Conservation (phyloP, 2,113 vertebrate species). For the Meleagris gallopavo region DNA sequence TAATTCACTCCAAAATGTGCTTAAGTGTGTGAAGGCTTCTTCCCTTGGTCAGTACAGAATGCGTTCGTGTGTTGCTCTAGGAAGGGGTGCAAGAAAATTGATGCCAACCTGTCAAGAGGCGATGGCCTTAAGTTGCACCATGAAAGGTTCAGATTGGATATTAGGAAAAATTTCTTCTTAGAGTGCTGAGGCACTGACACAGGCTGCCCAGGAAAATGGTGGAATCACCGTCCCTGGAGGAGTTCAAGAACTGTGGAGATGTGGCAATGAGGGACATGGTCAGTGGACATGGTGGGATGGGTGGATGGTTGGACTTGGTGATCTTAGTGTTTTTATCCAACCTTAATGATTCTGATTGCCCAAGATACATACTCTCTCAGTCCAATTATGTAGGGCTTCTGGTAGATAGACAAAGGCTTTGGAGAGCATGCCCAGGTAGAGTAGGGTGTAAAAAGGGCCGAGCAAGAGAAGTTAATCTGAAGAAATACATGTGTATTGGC, state of each 20-base stretch:
- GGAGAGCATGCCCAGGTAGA: not conserved
- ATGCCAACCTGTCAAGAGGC: not conserved
- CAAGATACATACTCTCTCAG: not conserved
- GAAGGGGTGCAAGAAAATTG: not conserved
- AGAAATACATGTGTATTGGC: not conserved
- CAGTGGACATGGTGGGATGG: no score
- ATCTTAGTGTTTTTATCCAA: no score
- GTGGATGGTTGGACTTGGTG: no score
- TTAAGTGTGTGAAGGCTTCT: not conserved
- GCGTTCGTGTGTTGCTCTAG: not conserved
- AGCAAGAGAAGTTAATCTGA: accelerated
- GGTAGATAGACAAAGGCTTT: not conserved
- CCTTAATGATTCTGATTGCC: not conserved
- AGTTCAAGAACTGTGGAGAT: no score
- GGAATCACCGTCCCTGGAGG: no score
- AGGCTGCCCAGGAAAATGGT: no score
- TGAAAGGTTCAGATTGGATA: no score
- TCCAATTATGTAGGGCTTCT: not conserved
- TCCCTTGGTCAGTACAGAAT: not conserved
- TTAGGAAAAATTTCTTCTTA: no score
- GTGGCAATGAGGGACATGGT: no score
- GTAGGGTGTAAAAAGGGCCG: accelerated
- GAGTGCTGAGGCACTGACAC: no score
- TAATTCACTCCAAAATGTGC: not conserved
- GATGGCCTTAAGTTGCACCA: no score